These are phyloP conservation scores for Acanthurus leucopareius DNA, from an alignment of 2,797 vertebrate species.

Conservation along the genomic window DNA sequence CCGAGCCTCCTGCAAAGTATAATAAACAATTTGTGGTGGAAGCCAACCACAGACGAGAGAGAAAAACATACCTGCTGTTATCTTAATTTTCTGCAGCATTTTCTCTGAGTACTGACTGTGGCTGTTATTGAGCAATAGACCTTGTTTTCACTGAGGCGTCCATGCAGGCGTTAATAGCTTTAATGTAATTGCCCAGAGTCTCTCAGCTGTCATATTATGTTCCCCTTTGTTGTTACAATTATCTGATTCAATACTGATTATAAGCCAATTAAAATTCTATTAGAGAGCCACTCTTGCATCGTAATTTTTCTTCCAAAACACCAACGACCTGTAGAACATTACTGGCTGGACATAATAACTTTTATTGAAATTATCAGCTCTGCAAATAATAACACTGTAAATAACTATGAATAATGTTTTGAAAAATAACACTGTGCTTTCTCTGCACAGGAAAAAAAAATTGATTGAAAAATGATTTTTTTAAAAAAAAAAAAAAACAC, in stretches of 20 bases:
- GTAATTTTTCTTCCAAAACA: constrained; percentile 12
- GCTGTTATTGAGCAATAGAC: constrained; percentile 56
- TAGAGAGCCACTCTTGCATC: constrained; percentile 18
- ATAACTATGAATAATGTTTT: neutral
- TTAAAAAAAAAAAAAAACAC: neutral
- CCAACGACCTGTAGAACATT: neutral
- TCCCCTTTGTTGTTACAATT: constrained; percentile 42
- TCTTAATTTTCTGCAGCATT: constrained; percentile 1
- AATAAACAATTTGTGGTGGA: constrained; percentile 42
- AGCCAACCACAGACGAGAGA: constrained; percentile 1
- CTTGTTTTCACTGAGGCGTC: constrained; percentile 46
- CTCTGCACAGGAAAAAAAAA: neutral
- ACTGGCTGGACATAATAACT: neutral
- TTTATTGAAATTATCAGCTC: neutral
- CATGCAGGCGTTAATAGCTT: constrained; percentile 48
- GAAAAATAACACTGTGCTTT: neutral
- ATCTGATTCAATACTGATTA: constrained; percentile 52
- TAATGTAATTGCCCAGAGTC: constrained; percentile 33
- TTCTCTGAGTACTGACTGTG: neutral
- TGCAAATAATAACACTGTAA: neutral
- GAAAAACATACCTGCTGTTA: constrained; percentile 26
- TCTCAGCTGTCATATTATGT: constrained; percentile 49
- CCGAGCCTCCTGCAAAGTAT: constrained; percentile 1
- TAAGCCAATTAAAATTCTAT: constrained; percentile 42
- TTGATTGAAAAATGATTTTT: neutral